A percentile compares a stretch with the other conserved stretches of the same genome.
These are phyloP conservation scores for Ostrea denselamellosa DNA, from an alignment of 1,140 invertebrate genomes.

Conservation along the genomic window DNA sequence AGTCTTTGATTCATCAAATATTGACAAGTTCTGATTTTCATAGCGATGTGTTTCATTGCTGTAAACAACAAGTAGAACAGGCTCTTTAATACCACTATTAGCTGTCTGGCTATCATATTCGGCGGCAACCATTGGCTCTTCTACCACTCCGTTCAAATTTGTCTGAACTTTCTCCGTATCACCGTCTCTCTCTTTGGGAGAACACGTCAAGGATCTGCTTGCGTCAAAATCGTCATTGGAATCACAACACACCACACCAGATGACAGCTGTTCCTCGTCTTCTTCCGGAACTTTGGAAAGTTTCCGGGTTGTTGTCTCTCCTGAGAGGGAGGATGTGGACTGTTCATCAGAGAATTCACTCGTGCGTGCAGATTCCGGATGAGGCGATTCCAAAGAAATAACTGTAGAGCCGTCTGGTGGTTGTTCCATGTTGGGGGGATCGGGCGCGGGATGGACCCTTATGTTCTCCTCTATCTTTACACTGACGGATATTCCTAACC, in stretches of 20 bases:
- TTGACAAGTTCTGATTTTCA: background rate
- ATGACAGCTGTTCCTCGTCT: background rate
- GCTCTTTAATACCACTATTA: background rate
- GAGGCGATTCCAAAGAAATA: background rate
- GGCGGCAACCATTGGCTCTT: background rate
- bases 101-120: background rate
- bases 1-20: background rate
- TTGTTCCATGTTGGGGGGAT: background rate
- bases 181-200: background rate
- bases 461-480: background rate
- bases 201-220: background rate
- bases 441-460: background rate
- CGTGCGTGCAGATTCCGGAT: background rate
- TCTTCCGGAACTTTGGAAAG: background rate
- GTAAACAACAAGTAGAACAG: background rate
- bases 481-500: background rate
- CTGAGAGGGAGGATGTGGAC: background rate
- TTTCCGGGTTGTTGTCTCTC: background rate
- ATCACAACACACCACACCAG: background rate
- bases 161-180: background rate
- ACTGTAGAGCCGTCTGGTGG: background rate
- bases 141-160: background rate
- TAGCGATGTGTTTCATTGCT: background rate
- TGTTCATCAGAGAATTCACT: conserved; percentile 4
- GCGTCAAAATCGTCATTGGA: background rate